A percentile compares a stretch with the other conserved stretches of the same genome.
Evolutionary conservation across 2,888 invertebrate genomes (phyloP).

Genomic region (Drosophila longiperda): DNA sequence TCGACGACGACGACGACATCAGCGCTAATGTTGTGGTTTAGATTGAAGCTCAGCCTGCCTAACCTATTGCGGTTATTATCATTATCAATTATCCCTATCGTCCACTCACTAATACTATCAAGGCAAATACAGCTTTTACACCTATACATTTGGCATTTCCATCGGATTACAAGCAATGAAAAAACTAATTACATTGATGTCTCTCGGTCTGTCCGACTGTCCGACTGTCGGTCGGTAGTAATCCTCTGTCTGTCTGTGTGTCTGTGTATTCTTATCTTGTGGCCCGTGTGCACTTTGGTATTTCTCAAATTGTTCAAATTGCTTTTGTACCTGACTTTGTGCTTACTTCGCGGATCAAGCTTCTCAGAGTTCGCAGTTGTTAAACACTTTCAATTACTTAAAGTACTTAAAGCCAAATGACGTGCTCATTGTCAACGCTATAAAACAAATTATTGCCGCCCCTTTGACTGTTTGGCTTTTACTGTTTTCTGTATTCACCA

Average conservation of each 20-base stretch:
- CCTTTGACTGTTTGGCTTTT: background rate
- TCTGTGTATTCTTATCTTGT: constrained; percentile 14
- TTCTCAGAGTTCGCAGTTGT: background rate
- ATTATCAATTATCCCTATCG: constrained; percentile 47
- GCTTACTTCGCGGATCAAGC: background rate
- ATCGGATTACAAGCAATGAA: constrained; percentile 22
- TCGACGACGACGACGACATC: constrained; percentile 6
- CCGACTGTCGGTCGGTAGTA: background rate
- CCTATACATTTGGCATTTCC: constrained; percentile 1
- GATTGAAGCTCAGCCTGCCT: background rate
- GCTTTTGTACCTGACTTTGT: background rate
- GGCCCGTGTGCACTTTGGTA: constrained; percentile 4
- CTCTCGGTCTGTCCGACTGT: background rate
- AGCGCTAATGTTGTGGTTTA: background rate
- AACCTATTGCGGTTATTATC: constrained; percentile 19
- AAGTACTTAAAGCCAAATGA: constrained; percentile 1
- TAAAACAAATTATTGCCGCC: background rate
- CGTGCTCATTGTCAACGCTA: background rate
- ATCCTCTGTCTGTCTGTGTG: too few relatives aligned
- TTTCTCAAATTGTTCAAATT: constrained; percentile 9
- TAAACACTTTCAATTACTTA: constrained; percentile 8
- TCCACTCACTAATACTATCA: background rate
- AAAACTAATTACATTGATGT: constrained; percentile 37
- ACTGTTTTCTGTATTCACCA: background rate
- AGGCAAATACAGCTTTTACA: background rate